These are phyloP conservation scores for Stegodyphus dumicola DNA, from an alignment of 1,140 invertebrate species.

Conservation along the genomic window DNA sequence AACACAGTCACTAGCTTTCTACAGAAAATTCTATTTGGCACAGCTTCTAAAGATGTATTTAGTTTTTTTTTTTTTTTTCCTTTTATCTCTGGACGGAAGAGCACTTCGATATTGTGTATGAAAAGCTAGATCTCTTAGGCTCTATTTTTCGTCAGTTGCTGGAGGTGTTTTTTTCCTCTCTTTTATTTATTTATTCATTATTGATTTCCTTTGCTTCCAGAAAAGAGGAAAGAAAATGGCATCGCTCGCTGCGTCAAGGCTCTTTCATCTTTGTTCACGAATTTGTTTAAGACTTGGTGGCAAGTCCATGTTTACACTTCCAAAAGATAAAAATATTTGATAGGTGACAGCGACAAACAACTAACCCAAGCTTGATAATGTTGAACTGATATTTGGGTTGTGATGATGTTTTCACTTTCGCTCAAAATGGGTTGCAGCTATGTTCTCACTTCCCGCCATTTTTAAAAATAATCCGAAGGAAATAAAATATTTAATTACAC, in stretches of 20 bases:
- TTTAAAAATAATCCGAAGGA: no score
- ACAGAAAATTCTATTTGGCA: background rate
- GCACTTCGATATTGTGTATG: constrained; percentile 46
- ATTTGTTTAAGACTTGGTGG: background rate
- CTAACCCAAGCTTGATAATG: no score
- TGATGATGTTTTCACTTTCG: no score
- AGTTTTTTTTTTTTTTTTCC: constrained; percentile 16
- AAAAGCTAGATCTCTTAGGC: constrained; percentile 17
- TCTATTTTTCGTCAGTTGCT: constrained; percentile 32
- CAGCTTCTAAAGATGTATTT: background rate
- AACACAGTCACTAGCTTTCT: background rate
- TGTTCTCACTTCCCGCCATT: no score
- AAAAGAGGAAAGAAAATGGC: constrained; percentile 6
- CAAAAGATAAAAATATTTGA: no score
- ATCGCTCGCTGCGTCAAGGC: background rate
- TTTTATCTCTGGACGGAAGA: constrained; percentile 26
- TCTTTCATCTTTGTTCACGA: constrained; percentile 20
- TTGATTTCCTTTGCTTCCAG: constrained; percentile 27
- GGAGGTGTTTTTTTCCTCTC: background rate
- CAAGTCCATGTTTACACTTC: background rate
- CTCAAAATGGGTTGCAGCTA: no score
- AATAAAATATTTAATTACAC: no score
- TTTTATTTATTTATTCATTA: constrained; percentile 46
- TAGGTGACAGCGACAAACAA: no score
- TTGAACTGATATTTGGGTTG: no score